These are phyloP conservation scores for Phytoseiulus persimilis DNA, from an alignment of 2,888 invertebrate species.

Conservation along the genomic window DNA sequence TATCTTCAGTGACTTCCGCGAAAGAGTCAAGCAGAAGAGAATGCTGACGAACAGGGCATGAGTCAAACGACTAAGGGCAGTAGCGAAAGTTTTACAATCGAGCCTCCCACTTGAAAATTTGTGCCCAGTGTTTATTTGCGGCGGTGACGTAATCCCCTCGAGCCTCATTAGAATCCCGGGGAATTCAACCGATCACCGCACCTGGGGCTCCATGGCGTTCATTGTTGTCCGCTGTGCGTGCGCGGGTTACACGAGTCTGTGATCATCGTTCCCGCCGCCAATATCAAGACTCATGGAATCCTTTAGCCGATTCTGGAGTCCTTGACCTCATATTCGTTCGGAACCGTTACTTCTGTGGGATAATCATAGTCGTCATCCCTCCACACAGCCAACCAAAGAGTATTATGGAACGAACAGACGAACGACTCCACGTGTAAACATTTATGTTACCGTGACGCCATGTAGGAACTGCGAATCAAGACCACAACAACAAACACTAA, in stretches of 20 bases:
- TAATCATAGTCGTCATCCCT: not conserved
- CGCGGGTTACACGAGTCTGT: not conserved
- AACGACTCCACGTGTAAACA: not conserved
- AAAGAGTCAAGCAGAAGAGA: too few species aligned
- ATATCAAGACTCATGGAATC: not conserved
- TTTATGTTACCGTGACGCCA: not conserved
- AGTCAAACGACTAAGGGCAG: too few species aligned
- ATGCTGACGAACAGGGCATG: too few species aligned
- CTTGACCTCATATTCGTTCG: not conserved
- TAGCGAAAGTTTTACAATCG: too few species aligned
- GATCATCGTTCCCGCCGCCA: not conserved
- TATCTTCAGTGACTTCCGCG: not conserved
- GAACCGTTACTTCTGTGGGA: not conserved
- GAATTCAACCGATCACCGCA: too few species aligned
- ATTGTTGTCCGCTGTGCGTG: not conserved
- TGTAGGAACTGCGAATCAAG: too few species aligned
- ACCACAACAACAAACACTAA: not conserved
- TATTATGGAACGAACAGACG: not conserved
- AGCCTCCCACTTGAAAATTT: too few species aligned
- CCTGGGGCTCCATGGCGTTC: too few species aligned
- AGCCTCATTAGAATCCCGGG: too few species aligned
- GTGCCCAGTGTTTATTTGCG: too few species aligned
- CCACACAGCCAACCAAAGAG: not conserved
- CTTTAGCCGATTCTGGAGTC: not conserved
- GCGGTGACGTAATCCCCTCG: too few species aligned